Evolutionary conservation across 1,140 invertebrate genomes (phyloP), one percentile per base, ranked within the genome.

Genomic region (Hesperophylax magnus): DNA sequence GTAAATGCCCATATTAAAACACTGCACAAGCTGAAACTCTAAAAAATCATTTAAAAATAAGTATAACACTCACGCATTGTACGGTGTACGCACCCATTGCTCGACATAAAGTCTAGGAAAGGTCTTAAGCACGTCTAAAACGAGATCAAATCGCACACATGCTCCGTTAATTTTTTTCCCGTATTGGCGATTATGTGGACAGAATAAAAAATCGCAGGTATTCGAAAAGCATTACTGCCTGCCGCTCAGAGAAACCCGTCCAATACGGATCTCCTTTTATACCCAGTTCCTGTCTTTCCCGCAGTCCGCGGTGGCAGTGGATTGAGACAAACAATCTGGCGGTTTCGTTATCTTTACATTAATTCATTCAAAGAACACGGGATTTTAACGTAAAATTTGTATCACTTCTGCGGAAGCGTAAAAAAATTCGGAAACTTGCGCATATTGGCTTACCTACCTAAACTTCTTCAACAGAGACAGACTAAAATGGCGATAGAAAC

Each of bases 101-200:
- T 18, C 56, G 22, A 22, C 56, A 9, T 18, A 18, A 65, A 65
- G 15, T 22, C 20, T 24, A 65, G 24, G 20, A 58, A 58, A n/a
- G 20, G n/a, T n/a, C 61, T 1, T 65, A 0, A 47, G 24, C 61
- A 15, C 61, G 24, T 24, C 61, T 65, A 65, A 65, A 65, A 24
- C 61, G 20, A 65, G 61, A 65, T 65, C 24, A 31, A 1, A 65
- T 65, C 15, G 24, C 15, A 17, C 15, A 14, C 11, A 24, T 27
- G 61, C 61, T 65, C 24, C 27, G 65, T 22, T 69, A 69, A 69
- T 69, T 69, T 69, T n/a, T 69, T 47, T 69, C 20, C 17, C 65
- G 11, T 47, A n/a, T 34, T 14, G 24, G 18, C 11, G 65, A 47
- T 39, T 47, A 47, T 69, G 34, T 47, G 65, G 34, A 69, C 20